Conservation (phyloP, 1,140 invertebrate genomes). For the Anadara kagoshimensis region DNA sequence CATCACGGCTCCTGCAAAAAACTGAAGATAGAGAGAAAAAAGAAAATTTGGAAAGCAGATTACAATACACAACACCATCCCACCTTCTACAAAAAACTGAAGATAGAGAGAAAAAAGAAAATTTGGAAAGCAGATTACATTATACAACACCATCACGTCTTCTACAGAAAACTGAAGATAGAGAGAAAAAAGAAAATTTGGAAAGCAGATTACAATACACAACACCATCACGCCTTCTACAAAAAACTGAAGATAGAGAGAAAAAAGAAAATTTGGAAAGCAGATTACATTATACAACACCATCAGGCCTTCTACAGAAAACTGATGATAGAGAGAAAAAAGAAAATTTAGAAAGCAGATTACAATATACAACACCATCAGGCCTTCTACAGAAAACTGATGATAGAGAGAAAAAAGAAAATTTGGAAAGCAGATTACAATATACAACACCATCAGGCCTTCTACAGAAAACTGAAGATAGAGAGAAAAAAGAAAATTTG, state of each 20-base stretch:
- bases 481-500: not conserved
- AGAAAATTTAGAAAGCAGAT: not conserved
- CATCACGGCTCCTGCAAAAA: not conserved
- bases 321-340: not conserved
- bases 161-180: not conserved
- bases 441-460: slow-evolving; percentile 9
- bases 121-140: not conserved
- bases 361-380: not conserved
- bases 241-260: not conserved
- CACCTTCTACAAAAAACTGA: not conserved
- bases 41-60: not conserved
- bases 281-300: not conserved
- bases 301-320: not conserved
- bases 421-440: not conserved
- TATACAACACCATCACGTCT: not conserved
- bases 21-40: not conserved
- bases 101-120: not conserved
- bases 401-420: not conserved
- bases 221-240: not conserved
- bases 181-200: not conserved
- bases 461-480: not conserved
- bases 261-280: not conserved
- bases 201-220: slow-evolving; percentile 1
- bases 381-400: not conserved
- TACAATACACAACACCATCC: not conserved